phyloP scores from a whole-genome alignment of 2,797 vertebrate species.

The Linurgus olivaceus region DNA sequence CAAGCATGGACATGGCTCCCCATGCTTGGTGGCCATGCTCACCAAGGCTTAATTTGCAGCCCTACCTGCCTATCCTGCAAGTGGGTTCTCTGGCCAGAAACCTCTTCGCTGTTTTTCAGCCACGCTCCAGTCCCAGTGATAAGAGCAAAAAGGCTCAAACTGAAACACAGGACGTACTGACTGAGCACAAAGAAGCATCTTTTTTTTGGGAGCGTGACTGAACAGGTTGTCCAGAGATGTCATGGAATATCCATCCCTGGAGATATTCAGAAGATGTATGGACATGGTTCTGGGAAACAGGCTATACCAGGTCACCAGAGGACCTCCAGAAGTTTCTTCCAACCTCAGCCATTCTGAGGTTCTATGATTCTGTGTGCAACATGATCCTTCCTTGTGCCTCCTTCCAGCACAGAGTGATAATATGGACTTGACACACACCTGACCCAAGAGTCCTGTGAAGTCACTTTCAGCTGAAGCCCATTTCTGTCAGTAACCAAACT shows the following conservation, averaged over 20 bases:
- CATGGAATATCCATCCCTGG: not conserved
- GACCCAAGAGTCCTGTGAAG: not conserved
- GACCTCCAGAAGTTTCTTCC: not conserved
- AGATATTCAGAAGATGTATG: not conserved
- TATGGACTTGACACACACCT: not conserved
- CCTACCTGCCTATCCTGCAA: not conserved
- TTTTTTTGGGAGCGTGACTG: not conserved
- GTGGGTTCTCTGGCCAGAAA: not conserved
- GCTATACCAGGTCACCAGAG: not conserved
- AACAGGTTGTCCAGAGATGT: not conserved
- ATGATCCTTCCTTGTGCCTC: not conserved
- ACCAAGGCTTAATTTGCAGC: not conserved
- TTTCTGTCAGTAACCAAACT: not conserved
- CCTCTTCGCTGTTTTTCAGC: not conserved
- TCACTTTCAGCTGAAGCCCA: not conserved
- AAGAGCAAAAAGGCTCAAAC: not conserved
- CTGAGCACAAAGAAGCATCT: not conserved
- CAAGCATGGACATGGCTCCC: not conserved
- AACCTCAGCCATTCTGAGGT: not conserved
- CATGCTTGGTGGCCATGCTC: not conserved
- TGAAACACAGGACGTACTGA: not conserved
- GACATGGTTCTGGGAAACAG: not conserved
- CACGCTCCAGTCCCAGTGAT: accelerated
- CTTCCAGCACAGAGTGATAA: not conserved
- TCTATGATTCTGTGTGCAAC: not conserved